phyloP scores from a whole-genome alignment of 2,113 vertebrate genomes.

The Aplodontia rufa region DNA sequence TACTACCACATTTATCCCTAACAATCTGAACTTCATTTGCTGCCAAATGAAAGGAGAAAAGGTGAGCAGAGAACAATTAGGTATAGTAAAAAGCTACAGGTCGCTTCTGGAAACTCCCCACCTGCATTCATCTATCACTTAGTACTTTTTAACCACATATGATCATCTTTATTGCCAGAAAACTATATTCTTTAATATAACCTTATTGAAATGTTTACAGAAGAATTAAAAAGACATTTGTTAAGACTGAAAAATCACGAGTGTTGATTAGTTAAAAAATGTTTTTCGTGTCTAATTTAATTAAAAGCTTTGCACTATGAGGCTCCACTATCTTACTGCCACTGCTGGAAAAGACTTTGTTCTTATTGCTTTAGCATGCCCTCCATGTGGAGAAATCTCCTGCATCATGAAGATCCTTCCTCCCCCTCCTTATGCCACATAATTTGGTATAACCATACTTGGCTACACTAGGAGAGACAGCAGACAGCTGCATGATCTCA shows the following conservation, averaged over 20 bases:
- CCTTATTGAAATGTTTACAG: not conserved
- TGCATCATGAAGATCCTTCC: not conserved
- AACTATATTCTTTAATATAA: no score
- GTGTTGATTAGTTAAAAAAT: conserved; percentile 22
- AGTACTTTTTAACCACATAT: not conserved
- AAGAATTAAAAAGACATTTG: conserved; percentile 38
- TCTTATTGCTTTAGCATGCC: not conserved
- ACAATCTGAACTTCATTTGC: not conserved
- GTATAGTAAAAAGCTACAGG: not conserved
- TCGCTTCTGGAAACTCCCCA: not conserved
- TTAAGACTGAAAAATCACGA: conserved; percentile 19
- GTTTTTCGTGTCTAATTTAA: conserved; percentile 24
- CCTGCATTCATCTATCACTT: not conserved
- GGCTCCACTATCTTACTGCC: not conserved
- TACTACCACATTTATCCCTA: not conserved
- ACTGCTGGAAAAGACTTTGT: not conserved
- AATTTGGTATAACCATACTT: not conserved
- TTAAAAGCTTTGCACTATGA: conserved; percentile 14
- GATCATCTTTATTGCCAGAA: conserved; percentile 21
- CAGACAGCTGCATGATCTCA: not conserved
- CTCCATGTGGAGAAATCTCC: not conserved
- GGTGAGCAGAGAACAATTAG: not conserved
- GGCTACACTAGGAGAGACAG: not conserved
- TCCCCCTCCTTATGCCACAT: not conserved
- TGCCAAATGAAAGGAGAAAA: not conserved